Evolutionary conservation across 2,113 vertebrate genomes (phyloP), one percentile per base, ranked within the genome.

Genomic region (Peucedramus taeniatus): DNA sequence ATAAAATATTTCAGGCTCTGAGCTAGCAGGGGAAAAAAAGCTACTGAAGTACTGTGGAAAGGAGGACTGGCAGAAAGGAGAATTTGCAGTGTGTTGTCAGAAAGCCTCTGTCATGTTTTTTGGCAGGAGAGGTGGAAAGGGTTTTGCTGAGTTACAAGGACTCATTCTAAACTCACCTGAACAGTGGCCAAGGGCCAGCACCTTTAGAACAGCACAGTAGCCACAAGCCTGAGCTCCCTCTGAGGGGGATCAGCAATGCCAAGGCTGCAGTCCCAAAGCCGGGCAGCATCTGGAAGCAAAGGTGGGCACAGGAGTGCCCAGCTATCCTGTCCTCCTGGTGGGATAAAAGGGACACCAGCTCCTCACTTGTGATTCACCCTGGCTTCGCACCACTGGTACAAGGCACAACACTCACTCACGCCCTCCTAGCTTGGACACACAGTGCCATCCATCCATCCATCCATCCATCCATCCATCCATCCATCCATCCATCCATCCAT

Each of bases 371-470:
- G 22, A 37, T 4, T 78, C 50, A 12, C 31, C 8, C 22, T 8
- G 21, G 17, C 33, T 39, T 13, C 3, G 2, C 42, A 39, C 15
- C 37, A 3, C 35, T 3, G 5, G 7, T 16, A 15, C 0, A 0
- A 20, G 44, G 9, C 70, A 51, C 19, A 66, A 13, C 1, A 5
- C 7, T 10, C 10, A 13, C 39, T 40, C 16, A 12, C 0, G 0
- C 21, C 31, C 9, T 26, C 13, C 23, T 15, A 45, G 33, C 0
- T 0, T 0, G 0, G 35, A 42, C 13, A 35, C 8, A 22, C 2
- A 1, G 22, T 1, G 0, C 60, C 37, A 13, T 13, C 30, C 37
- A 8, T 53, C 53, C n/a, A 16, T n/a, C 53, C 61, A 13, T 45
- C 14, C 53, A 15, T 74, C 53, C 71, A 9, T 56, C 31, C 51